phyloP scores from a whole-genome alignment of 1,140 invertebrate genomes.

The Anoplolepis gracilipes region DNA sequence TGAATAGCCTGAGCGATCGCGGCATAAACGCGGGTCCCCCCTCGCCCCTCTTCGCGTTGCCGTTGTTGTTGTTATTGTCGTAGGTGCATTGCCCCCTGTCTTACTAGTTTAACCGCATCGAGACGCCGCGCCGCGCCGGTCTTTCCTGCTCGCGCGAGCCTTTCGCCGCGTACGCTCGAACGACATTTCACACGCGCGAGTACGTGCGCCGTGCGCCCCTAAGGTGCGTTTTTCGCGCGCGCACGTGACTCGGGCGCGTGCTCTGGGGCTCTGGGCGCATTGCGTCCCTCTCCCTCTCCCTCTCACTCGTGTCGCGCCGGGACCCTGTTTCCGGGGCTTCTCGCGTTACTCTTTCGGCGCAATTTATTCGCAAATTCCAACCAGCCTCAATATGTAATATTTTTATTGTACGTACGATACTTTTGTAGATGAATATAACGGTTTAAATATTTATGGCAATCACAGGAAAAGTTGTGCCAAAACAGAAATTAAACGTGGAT shows the following conservation, averaged over 20 bases:
- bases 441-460: not conserved
- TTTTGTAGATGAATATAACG: too few species aligned
- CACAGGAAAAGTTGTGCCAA: not conserved
- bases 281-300: not conserved
- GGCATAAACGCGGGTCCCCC: not conserved
- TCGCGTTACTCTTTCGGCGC: not conserved
- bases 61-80: conserved; percentile 79
- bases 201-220: conserved; percentile 38
- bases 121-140: conserved; percentile 8
- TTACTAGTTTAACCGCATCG: conserved; percentile 30
- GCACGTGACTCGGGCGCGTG: conserved; percentile 61
- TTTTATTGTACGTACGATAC: too few species aligned
- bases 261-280: not conserved
- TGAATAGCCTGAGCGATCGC: conserved; percentile 66
- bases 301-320: not conserved
- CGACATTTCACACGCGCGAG: conserved; percentile 67
- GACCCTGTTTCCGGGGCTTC: conserved; percentile 13
- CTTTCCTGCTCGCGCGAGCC: conserved; percentile 24
- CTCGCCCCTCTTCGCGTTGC: conserved; percentile 19
- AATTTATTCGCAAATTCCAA: not conserved
- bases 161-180: conserved; percentile 42
- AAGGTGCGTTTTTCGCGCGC: conserved; percentile 36
- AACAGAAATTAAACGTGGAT: not conserved
- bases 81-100: conserved; percentile 80
- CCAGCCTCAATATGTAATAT: not conserved